Base-by-base conservation (phyloP, 2,797 vertebrate genomes). In the Melanitta fusca region DNA sequence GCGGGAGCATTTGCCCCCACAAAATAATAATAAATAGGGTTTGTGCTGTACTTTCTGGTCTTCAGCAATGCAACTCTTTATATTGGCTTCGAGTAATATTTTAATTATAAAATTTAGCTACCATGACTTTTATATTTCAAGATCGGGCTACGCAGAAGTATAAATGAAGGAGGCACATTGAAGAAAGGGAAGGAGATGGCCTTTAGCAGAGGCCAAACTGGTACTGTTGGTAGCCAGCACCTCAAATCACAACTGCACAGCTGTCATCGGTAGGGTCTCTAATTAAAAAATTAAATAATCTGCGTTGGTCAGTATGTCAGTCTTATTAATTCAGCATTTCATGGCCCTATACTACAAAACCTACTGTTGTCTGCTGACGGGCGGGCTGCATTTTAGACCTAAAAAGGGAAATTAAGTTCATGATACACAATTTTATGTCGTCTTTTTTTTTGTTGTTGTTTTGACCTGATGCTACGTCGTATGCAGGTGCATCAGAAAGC, bases 381-480 rank as follows among this genome's bases (percentile, higher is more conserved):
- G 90, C 81, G 82, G 90, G 83, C 85, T 93, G 80, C 22, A 0
- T 94, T 91, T 91, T 89, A 80, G 82, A 83, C 93, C 91, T 96
- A 90, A 96, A 96, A 96, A 81, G 58, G 96, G 86, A 95, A 95
- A 96, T 96, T 73, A 96, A 86, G 85, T 89, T 93, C 30, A 88
- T 95, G 84, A 86, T 97, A 95, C 64, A 85, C 89, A 92, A 19
- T 95, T 97, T 97, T 94, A 72, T n/a, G 8, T 84, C 60, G 80
- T 89, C 64, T 39, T 45, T 34, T 56, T 78, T 41, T 36, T 62
- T 62, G 30, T 60, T 80, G 45, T 62, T 88, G 24, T 79, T n/a
- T n/a, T 34, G 60, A 85, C 77, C 93, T 83, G 89, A 77, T 49
- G 47, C 47, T 49, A 49, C 60, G 10, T 91, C 81, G 89, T 78